Evolutionary conservation across 2,797 vertebrate genomes (phyloP).

Genomic region (Enteromius fasciolatus): DNA sequence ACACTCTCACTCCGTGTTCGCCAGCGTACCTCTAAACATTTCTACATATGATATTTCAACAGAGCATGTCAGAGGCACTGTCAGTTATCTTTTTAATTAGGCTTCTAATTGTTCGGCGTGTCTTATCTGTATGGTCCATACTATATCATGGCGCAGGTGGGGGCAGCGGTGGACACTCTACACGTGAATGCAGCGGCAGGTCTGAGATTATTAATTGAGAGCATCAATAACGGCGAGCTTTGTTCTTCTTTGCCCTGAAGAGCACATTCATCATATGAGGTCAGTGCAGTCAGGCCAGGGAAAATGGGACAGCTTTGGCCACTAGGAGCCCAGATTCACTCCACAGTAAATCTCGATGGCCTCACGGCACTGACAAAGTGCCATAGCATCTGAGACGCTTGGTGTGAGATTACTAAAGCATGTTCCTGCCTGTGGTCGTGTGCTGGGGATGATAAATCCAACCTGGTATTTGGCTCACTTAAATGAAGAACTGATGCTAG

Average conservation of each 20-base stretch:
- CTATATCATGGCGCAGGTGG: constrained; percentile 32
- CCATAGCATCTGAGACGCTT: constrained; percentile 66
- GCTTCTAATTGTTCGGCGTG: constrained; percentile 47
- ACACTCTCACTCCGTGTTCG: background rate
- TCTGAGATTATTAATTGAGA: constrained; percentile 77
- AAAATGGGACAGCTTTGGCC: constrained; percentile 76
- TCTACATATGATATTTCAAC: constrained; percentile 19
- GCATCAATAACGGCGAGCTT: constrained; percentile 77
- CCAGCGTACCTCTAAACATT: constrained; percentile 23
- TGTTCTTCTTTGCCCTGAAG: constrained; percentile 68
- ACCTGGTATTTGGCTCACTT: constrained; percentile 61
- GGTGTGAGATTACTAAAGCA: constrained; percentile 70
- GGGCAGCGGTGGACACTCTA: constrained; percentile 37
- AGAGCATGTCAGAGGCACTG: constrained; percentile 32
- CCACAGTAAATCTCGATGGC: constrained; percentile 67
- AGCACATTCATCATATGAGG: constrained; percentile 77
- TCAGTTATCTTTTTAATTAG: constrained; percentile 48
- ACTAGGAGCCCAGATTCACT: constrained; percentile 61
- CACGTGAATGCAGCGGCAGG: constrained; percentile 58
- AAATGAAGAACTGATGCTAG: constrained; percentile 37
- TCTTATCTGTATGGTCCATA: constrained; percentile 46
- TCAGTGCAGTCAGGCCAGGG: constrained; percentile 67
- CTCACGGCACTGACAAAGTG: constrained; percentile 67
- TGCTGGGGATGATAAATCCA: constrained; percentile 69
- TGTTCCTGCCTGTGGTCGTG: constrained; percentile 70